Evolutionary conservation across 2,888 invertebrate genomes (phyloP).

Genomic region (Lasioglossum zephyrum): DNA sequence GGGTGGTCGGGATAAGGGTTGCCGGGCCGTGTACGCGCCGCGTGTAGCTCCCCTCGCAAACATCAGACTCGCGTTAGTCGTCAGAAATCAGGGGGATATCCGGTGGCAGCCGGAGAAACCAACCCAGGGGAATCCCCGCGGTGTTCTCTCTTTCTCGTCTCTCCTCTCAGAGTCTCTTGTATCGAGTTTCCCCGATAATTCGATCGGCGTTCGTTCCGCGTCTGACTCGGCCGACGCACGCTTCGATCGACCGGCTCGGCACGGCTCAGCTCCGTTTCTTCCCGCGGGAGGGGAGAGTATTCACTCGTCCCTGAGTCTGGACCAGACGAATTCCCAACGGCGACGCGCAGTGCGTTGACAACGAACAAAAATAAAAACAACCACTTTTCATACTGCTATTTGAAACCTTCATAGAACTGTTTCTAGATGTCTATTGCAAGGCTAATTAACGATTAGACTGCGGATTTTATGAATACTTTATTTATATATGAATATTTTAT

Average conservation of each 20-base stretch:
- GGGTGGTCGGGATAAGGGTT: slow-evolving; percentile 62
- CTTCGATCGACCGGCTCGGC: slow-evolving; percentile 41
- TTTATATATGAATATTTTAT: too few species aligned
- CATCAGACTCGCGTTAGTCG: slow-evolving; percentile 80
- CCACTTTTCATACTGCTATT: not conserved
- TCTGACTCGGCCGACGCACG: slow-evolving; percentile 12
- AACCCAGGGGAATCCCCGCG: slow-evolving; percentile 67
- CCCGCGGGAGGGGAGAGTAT: slow-evolving; percentile 19
- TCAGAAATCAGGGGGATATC: slow-evolving; percentile 78
- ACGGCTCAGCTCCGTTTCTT: slow-evolving; percentile 17
- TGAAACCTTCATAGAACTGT: not conserved
- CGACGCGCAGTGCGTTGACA: not conserved
- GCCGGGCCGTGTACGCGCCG: slow-evolving; percentile 51
- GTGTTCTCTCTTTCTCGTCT: slow-evolving; percentile 1
- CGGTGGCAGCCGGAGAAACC: slow-evolving; percentile 79
- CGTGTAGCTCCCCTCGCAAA: slow-evolving; percentile 74
- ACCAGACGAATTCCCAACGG: not conserved
- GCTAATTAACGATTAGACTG: too few species aligned
- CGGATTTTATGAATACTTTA: too few species aligned
- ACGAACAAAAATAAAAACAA: not conserved
- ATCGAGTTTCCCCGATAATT: slow-evolving; percentile 78
- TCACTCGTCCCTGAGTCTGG: not conserved
- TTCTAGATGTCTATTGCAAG: too few species aligned
- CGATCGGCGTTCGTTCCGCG: slow-evolving; percentile 68
- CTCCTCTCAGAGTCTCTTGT: slow-evolving; percentile 46